Evolutionary conservation across 2,797 vertebrate genomes (phyloP), one percentile per base, ranked within the genome.

Genomic region (Oreonectes daqikongensis): DNA sequence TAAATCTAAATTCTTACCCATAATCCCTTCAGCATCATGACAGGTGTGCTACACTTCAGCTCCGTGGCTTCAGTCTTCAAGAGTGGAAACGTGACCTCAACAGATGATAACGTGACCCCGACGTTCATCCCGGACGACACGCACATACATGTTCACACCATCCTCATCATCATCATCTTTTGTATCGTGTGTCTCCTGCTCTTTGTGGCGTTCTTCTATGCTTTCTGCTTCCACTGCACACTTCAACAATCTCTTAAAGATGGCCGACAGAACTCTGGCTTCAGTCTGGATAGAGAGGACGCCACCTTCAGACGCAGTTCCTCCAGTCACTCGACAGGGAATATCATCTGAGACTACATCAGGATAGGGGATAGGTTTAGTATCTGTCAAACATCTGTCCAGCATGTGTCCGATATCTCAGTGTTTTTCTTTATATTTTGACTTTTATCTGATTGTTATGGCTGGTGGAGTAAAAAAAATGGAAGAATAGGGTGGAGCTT

Each of bases 161-260:
- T 93, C 80, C 60, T 92, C 71, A 88, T 90, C 9, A 52, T 91
- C 7, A 26, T 89, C 32, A 86, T 93, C 52, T 94, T 93, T 72
- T 88, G 86, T 60, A 20, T 82, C 1, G 92, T 92, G 50, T 93
- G 91, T 78, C 68, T 93, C n/a, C 89, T 94, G 68, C 90, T 93
- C 12, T 82, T 94, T 12, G 66, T 89, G 42, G 85, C 92, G 42
- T 87, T 92, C 75, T 78, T 92, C 69, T 93, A 91, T 18, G 69
- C 90, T 26, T 91, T 93, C 84, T 93, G 89, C 55, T 88, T 93
- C 79, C 90, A 88, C 38, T 92, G 90, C 81, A 90, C 88, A 50
- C 88, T 93, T 40, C 11, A 69, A 1, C 55, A 85, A 0, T 65
- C 68, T 0, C 81, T 83, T 22, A 90, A 88, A 70, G 87, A 89